Base-by-base conservation (phyloP, 1,140 invertebrate genomes). In the Cylas formicarius region DNA sequence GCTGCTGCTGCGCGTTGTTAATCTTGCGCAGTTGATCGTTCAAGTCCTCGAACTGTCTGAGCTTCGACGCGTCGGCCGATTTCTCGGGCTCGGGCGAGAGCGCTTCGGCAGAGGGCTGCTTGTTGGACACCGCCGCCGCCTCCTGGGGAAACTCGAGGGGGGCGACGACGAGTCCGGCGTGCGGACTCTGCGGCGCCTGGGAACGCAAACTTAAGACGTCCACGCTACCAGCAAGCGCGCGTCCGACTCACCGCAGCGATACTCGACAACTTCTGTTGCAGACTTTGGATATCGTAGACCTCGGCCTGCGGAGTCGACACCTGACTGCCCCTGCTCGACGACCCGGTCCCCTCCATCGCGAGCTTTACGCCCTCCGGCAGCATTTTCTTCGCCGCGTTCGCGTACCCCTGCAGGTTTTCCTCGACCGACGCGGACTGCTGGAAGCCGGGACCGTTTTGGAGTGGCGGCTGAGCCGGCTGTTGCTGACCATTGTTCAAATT, bases 191-290 rank as follows among this genome's bases (percentile, higher is more conserved):
- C 16, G 60, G 60, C 31, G 58, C 56, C 60, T 62, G 38, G 38
- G 37, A 49, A 39, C 50, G 37, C 45, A 10, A 41, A 20, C n/a
- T 20, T 21, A 22, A 10, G 9, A 28, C 27, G 19, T 24, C 16
- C n/a, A n/a, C n/a, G n/a, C n/a, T n/a, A n/a, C n/a, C n/a, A n/a
- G n/a, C n/a, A n/a, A n/a, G n/a, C n/a, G n/a, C n/a, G n/a, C n/a
- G n/a, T 39, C 10, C 40, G 36, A 28, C 43, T 43, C 19, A 32
- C 13, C n/a, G 40, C 34, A 3, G 50, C 42, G 22, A 75, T 72
- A 18, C 71, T 72, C 11, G 73, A 71, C 8, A 78, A 45, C 58
- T 77, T 76, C 33, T 79, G 75, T 46, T 79, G 76, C 6, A 79
- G 64, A 48, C 36, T 48, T 52, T 74, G 69, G 65, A 78, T 57